Conservation (phyloP, 2,113 vertebrate species). For the Vulpes ferrilata region DNA sequence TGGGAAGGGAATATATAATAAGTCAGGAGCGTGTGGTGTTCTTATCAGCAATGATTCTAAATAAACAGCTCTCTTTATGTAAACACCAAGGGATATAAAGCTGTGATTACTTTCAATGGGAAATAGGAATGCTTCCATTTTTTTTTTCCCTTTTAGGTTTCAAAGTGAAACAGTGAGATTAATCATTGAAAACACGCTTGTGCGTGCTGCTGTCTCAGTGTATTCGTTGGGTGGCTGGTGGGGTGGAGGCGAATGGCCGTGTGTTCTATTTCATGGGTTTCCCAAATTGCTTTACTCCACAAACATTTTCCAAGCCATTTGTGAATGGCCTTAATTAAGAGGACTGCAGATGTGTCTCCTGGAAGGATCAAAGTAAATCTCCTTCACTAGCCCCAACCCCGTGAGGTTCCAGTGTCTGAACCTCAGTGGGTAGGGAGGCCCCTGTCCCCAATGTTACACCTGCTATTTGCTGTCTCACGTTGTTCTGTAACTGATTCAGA, state of each 20-base stretch:
- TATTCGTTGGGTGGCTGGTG: not conserved
- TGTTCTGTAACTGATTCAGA: not conserved
- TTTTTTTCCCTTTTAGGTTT: slow-evolving; percentile 83
- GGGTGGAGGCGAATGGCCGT: not conserved
- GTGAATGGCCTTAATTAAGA: slow-evolving; percentile 63
- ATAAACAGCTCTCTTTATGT: slow-evolving; percentile 92
- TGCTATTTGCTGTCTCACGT: not conserved
- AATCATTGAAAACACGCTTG: slow-evolving; percentile 81
- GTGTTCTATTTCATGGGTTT: slow-evolving; percentile 28
- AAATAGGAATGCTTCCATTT: slow-evolving; percentile 87
- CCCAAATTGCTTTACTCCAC: slow-evolving; percentile 32
- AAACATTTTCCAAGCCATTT: slow-evolving; percentile 48
- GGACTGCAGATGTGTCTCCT: not conserved
- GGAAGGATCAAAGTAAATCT: not conserved
- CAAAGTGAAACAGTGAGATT: slow-evolving; percentile 85
- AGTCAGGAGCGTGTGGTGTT: slow-evolving; percentile 85
- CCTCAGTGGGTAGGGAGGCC: not conserved
- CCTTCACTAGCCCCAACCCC: not conserved
- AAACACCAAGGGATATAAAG: slow-evolving; percentile 90
- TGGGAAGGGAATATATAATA: slow-evolving; percentile 92
- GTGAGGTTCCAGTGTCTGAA: not conserved
- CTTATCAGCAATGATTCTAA: slow-evolving; percentile 91
- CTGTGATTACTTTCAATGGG: slow-evolving; percentile 91
- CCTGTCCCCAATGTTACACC: not conserved
- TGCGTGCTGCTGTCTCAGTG: slow-evolving; percentile 78